Percentiles rank a stretch among this genome's conserved stretches.
These are phyloP conservation scores for Babyrousa celebensis DNA, from an alignment of 2,797 vertebrate species.

Conservation along the genomic window DNA sequence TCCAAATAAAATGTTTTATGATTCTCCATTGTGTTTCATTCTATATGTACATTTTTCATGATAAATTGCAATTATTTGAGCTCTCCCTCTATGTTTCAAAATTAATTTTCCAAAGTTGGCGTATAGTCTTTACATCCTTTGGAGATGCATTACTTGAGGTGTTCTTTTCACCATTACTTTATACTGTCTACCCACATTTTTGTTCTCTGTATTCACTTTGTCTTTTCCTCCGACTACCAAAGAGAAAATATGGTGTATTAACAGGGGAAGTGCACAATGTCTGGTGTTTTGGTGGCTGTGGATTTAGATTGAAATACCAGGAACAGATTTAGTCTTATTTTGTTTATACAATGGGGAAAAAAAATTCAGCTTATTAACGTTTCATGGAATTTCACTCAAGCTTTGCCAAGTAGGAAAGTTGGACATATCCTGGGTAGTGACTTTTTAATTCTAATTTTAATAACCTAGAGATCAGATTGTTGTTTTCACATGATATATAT, in stretches of 20 bases:
- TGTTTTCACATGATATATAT: conserved; percentile 91
- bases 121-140: conserved; percentile 87
- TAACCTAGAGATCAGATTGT: conserved; percentile 91
- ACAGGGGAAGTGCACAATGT: conserved; percentile 89
- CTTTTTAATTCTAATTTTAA: conserved; percentile 91
- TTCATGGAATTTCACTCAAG: conserved; percentile 79
- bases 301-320: conserved; percentile 88
- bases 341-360: conserved; percentile 1
- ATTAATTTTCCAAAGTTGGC: conserved; percentile 89
- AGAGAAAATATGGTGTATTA: conserved; percentile 81
- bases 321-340: conserved; percentile 45
- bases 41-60: conserved; percentile 88
- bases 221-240: not conserved
- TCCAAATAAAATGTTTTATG: conserved; percentile 88
- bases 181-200: conserved; percentile 84
- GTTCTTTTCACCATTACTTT: conserved; percentile 86
- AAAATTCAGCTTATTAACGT: conserved; percentile 33
- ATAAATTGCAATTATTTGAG: conserved; percentile 89
- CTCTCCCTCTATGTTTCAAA: conserved; percentile 88
- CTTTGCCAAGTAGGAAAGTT: conserved; percentile 90
- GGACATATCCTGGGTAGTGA: conserved; percentile 73
- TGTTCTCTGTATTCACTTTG: conserved; percentile 86
- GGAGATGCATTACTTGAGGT: conserved; percentile 87
- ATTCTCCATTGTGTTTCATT: conserved; percentile 85
- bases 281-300: conserved; percentile 90